Conservation (phyloP, 2,888 invertebrate genomes). For the Stenoptilia bipunctidactyla region DNA sequence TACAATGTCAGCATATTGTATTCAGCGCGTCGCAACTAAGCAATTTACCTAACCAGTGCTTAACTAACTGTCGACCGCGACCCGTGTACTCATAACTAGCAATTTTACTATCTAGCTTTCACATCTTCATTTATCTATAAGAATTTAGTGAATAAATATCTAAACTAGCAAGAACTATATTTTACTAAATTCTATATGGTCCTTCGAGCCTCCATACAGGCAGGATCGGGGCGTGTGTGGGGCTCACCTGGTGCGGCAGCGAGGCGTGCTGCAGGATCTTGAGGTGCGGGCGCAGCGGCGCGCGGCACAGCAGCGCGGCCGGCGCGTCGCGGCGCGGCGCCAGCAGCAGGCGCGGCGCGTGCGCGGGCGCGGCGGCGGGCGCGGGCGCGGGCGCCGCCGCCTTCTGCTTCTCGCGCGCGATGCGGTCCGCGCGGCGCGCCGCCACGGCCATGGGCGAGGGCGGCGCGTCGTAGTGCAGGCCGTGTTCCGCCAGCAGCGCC, state of each 20-base stretch:
- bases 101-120: too few relatives aligned
- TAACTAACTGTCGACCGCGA: too few relatives aligned
- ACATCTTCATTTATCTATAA: too few relatives aligned
- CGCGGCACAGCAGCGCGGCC: conserved; percentile 72
- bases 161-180: conserved; percentile 57
- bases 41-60: too few relatives aligned
- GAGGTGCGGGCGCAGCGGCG: conserved; percentile 53
- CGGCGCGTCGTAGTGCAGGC: conserved; percentile 89
- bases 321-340: conserved; percentile 15
- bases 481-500: conserved; percentile 85
- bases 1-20: too few relatives aligned
- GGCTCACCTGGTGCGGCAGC: conserved; percentile 19
- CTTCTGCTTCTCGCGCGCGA: conserved; percentile 85
- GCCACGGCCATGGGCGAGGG: conserved; percentile 87
- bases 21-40: too few relatives aligned
- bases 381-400: conserved; percentile 26
- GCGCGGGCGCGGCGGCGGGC: conserved; percentile 49
- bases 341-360: conserved; percentile 59
- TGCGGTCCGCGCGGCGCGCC: conserved; percentile 83
- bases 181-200: conserved; percentile 30
- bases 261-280: conserved; percentile 57
- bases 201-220: conserved; percentile 70
- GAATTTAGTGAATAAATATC: conserved; percentile 13
- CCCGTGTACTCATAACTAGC: too few relatives aligned
- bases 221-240: conserved; percentile 26